A percentile compares a stretch with the other conserved stretches of the same genome.
These are phyloP conservation scores for Noctua pronuba DNA, from an alignment of 2,888 invertebrate genomes.

Conservation along the genomic window DNA sequence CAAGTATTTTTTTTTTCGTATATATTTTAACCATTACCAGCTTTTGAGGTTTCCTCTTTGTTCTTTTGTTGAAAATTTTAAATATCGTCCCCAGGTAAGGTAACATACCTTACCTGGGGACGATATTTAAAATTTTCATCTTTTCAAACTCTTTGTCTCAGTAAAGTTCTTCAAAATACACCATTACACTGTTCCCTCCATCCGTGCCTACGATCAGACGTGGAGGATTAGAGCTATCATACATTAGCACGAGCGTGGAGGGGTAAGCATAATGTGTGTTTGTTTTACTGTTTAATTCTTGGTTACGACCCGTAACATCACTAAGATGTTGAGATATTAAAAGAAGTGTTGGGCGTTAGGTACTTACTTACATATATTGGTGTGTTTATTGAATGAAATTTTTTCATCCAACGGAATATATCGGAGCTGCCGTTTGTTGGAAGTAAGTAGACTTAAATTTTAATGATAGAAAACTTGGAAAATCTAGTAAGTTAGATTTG, in stretches of 20 bases:
- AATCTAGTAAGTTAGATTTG: not conserved
- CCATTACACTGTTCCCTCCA: constrained; percentile 4
- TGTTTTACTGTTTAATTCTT: constrained; percentile 57
- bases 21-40: too few relatives aligned
- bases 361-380: not conserved
- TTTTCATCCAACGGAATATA: not conserved
- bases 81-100: too few relatives aligned
- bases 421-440: not conserved
- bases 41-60: not conserved
- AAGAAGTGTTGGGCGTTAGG: not conserved
- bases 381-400: not conserved
- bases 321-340: constrained; percentile 30
- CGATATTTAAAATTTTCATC: not conserved
- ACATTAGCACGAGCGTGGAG: constrained; percentile 38
- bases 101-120: not conserved
- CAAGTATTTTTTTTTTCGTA: too few relatives aligned
- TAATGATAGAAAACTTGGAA: not conserved
- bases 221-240: constrained; percentile 63
- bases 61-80: too few relatives aligned
- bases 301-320: constrained; percentile 26
- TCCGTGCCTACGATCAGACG: constrained; percentile 56
- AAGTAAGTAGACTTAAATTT: too few relatives aligned
- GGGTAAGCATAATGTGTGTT: constrained; percentile 45
- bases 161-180: constrained; percentile 3
- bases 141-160: not conserved